Evolutionary conservation across 2,888 invertebrate genomes (phyloP).

Genomic region (Pherbina coryleti): DNA sequence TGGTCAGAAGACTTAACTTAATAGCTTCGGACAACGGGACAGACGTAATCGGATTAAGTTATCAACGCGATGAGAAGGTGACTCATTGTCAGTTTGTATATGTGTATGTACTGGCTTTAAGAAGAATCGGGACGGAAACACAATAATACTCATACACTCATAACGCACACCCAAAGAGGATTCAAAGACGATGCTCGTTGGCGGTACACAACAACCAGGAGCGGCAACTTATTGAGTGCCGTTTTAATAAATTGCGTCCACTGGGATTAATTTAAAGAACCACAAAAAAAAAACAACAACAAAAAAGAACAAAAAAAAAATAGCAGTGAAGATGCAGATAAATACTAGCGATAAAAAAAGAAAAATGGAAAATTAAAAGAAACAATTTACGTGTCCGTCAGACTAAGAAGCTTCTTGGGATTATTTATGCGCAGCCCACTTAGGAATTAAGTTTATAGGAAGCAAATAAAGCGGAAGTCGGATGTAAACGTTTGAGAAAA

Average conservation of each 20-base stretch:
- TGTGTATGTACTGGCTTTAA: not conserved
- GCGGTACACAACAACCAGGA: not conserved
- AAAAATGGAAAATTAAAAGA: not conserved
- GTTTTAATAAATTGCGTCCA: constrained; percentile 29
- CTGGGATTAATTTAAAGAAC: constrained; percentile 3
- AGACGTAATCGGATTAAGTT: constrained; percentile 12
- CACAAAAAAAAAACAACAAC: not conserved
- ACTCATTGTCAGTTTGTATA: not conserved
- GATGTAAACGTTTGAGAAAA: not conserved
- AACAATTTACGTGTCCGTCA: constrained; percentile 14
- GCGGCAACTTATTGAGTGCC: not conserved
- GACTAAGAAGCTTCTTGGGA: constrained; percentile 16
- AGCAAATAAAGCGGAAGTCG: not conserved
- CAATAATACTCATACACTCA: too few relatives aligned
- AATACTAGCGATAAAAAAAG: not conserved
- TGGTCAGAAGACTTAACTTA: not conserved
- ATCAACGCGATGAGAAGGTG: not conserved
- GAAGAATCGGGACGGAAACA: not conserved
- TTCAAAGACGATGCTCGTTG: not conserved
- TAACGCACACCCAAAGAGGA: not conserved
- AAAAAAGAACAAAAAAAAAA: not conserved
- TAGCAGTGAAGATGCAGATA: not conserved
- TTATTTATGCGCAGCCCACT: constrained; percentile 10
- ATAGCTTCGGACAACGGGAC: not conserved
- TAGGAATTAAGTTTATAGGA: not conserved